A percentile compares a stretch with the other conserved stretches of the same genome.
These are phyloP conservation scores for Pantelozetes paolii DNA, from an alignment of 2,888 invertebrate species.

Conservation along the genomic window DNA sequence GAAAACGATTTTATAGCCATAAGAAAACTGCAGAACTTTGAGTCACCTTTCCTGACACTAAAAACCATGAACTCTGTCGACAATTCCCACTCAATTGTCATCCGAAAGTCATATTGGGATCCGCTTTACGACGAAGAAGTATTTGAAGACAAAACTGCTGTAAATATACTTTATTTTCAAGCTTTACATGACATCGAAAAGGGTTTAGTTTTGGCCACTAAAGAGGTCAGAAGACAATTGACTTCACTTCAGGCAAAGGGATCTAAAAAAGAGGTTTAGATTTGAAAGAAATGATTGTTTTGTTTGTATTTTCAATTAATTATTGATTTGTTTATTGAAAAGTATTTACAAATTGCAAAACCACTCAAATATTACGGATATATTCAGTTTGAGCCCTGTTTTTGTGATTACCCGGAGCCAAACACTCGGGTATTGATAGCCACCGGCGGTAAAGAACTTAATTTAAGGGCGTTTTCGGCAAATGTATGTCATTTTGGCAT, in stretches of 20 bases:
- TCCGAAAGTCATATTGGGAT: slow-evolving; percentile 92
- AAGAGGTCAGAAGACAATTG: slow-evolving; percentile 66
- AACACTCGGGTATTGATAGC: slow-evolving; percentile 67
- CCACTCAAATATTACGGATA: slow-evolving; percentile 84
- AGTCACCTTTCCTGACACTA: slow-evolving; percentile 90
- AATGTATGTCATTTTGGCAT: not conserved
- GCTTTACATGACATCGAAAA: slow-evolving; percentile 78
- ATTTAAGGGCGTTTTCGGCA: slow-evolving; percentile 56
- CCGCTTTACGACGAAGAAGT: slow-evolving; percentile 73
- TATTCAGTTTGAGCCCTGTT: slow-evolving; percentile 70
- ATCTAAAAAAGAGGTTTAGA: slow-evolving; percentile 72
- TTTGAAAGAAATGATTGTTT: not conserved
- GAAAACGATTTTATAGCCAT: slow-evolving; percentile 58
- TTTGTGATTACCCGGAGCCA: slow-evolving; percentile 70
- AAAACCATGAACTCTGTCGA: slow-evolving; percentile 57
- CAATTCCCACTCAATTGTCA: slow-evolving; percentile 65
- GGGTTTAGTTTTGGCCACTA: slow-evolving; percentile 74
- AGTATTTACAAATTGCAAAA: slow-evolving; percentile 80
- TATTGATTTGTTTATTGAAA: slow-evolving; percentile 11
- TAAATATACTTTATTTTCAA: slow-evolving; percentile 82
- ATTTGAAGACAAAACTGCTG: slow-evolving; percentile 71
- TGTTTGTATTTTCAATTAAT: slow-evolving; percentile 5
- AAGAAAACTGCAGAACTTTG: slow-evolving; percentile 89
- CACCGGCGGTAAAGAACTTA: slow-evolving; percentile 80
- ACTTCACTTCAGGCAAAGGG: slow-evolving; percentile 68